Conservation (phyloP, 2,888 invertebrate genomes). For the Pharmacophagus antenor region DNA sequence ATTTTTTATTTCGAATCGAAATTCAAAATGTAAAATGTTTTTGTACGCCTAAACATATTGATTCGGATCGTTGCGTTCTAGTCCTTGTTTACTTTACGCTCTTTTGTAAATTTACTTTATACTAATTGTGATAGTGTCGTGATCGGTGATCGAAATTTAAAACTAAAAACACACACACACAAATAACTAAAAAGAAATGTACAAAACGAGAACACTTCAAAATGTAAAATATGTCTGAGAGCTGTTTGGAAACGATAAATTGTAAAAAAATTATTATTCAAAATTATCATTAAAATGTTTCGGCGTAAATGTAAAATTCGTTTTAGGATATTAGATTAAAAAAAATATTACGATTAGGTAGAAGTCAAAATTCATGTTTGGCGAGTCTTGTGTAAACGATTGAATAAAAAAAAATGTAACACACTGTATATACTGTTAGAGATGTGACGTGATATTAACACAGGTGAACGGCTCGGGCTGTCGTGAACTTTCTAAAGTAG, state of each 20-base stretch:
- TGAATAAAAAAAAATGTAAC: conserved; percentile 37
- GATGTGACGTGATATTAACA: conserved; percentile 66
- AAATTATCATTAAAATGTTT: conserved; percentile 61
- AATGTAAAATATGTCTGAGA: conserved; percentile 44
- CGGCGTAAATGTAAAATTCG: conserved; percentile 71
- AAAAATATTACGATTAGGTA: conserved; percentile 56
- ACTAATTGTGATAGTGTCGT: conserved; percentile 43
- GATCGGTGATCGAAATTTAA: conserved; percentile 33
- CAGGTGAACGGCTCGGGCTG: conserved; percentile 25
- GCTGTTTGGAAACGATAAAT: conserved; percentile 39
- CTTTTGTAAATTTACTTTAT: conserved; percentile 48
- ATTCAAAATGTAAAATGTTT: too few relatives aligned
- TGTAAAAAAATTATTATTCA: conserved; percentile 46
- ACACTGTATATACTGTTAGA: conserved; percentile 71
- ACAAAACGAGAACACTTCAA: conserved; percentile 39
- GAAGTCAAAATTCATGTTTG: conserved; percentile 75
- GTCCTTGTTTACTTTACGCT: conserved; percentile 48
- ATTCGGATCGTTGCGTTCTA: conserved; percentile 73
- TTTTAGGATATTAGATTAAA: conserved; percentile 64
- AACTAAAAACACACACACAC: too few relatives aligned
- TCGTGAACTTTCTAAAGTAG: conserved; percentile 20
- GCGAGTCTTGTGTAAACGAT: conserved; percentile 63
- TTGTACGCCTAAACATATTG: conserved; percentile 8
- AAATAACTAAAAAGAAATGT: conserved; percentile 29
- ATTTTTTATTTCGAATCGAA: too few relatives aligned